Percentiles rank a stretch among this genome's conserved stretches.
Evolutionary conservation across 1,140 invertebrate species (phyloP).

Genomic region (Drosophila insularis): DNA sequence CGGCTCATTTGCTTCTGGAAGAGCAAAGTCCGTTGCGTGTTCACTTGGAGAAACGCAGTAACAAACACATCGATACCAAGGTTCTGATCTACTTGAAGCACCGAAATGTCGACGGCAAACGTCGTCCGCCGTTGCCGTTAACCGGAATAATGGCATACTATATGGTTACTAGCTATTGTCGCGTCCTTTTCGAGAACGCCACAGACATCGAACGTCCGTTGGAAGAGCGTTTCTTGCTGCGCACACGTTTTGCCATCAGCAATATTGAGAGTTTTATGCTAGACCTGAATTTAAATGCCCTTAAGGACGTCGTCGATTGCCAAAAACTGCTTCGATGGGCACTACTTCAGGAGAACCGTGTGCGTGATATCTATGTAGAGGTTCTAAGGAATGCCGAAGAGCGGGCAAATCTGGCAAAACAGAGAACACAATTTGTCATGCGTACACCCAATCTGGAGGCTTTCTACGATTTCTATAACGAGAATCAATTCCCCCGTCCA

Average conservation of each 20-base stretch:
- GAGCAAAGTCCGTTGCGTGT: background rate
- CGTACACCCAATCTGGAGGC: conserved; percentile 18
- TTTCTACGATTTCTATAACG: conserved; percentile 3
- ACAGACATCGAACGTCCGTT: background rate
- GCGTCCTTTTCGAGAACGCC: background rate
- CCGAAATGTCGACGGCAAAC: background rate
- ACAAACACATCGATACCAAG: background rate
- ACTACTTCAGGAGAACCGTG: background rate
- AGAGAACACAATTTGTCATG: background rate
- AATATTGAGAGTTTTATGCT: background rate
- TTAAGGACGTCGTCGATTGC: background rate
- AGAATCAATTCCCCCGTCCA: conserved; percentile 4
- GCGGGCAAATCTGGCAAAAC: background rate
- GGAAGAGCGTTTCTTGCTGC: background rate
- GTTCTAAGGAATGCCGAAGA: background rate
- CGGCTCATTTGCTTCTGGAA: background rate
- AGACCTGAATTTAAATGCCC: background rate
- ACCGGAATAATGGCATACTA: conserved; percentile 8
- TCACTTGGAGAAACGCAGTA: background rate
- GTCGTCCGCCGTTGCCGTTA: background rate
- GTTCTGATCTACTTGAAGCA: background rate
- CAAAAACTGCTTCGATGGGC: background rate
- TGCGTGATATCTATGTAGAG: background rate
- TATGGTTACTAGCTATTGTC: conserved; percentile 23
- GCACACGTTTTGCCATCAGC: conserved; percentile 12